A percentile compares a stretch with the other conserved stretches of the same genome.
phyloP scores from a whole-genome alignment of 2,113 vertebrate species.

The Podarcis cretensis region DNA sequence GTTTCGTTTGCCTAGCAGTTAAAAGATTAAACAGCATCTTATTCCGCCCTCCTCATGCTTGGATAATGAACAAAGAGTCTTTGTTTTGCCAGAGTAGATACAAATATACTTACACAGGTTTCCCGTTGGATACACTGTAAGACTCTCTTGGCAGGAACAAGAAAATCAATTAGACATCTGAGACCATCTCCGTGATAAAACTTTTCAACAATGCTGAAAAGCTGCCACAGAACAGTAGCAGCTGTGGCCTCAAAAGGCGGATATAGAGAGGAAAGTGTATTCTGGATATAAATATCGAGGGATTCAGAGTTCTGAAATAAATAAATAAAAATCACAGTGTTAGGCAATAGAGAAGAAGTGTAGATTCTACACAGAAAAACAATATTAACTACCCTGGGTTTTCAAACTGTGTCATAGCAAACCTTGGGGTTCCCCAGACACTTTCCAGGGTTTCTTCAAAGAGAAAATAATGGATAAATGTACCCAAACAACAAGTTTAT shows the following conservation, averaged over 20 bases:
- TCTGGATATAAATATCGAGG: constrained; percentile 83
- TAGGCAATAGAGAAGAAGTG: not conserved
- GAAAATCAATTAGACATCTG: constrained; percentile 84
- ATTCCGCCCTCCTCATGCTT: not conserved
- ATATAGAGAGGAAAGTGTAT: constrained; percentile 81
- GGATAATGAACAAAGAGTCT: constrained; percentile 58
- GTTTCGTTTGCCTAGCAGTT: constrained; percentile 11
- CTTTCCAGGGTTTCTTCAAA: not conserved
- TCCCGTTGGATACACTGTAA: constrained; percentile 81
- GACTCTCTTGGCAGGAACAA: constrained; percentile 83
- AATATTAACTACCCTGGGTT: not conserved
- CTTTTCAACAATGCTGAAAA: constrained; percentile 83
- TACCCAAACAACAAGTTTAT: not conserved
- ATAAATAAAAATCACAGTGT: not conserved
- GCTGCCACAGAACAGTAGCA: constrained; percentile 85
- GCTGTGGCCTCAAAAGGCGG: constrained; percentile 82
- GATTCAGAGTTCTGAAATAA: constrained; percentile 81
- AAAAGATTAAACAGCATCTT: constrained; percentile 51
- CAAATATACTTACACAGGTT: constrained; percentile 78
- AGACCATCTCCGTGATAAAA: constrained; percentile 84
- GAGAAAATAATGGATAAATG: not conserved
- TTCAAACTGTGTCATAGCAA: not conserved
- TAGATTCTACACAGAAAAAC: not conserved
- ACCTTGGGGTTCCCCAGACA: not conserved
- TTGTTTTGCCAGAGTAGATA: constrained; percentile 49